Conservation (phyloP, 2,888 invertebrate genomes). For the Conchocele bisecta region DNA sequence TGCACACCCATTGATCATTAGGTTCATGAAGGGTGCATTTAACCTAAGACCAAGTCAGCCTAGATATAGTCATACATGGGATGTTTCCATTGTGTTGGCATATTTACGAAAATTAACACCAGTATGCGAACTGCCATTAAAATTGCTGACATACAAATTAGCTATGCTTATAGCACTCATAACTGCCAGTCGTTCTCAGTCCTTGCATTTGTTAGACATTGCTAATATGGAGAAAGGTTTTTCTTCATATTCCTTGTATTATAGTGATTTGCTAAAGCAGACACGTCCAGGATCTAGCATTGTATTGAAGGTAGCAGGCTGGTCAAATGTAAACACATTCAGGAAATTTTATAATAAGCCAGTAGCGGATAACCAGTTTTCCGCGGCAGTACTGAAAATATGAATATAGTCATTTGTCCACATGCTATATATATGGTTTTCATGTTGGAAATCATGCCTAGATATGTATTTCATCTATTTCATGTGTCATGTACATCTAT, state of each 20-base stretch:
- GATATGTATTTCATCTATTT: too few relatives aligned
- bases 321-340: too few relatives aligned
- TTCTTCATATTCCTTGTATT: constrained; percentile 11
- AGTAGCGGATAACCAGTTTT: too few relatives aligned
- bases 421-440: too few relatives aligned
- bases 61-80: constrained; percentile 4
- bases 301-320: too few relatives aligned
- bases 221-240: constrained; percentile 17
- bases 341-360: too few relatives aligned
- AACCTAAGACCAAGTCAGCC: constrained; percentile 13
- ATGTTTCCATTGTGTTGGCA: neutral
- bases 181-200: constrained; percentile 2
- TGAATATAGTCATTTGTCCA: too few relatives aligned
- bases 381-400: too few relatives aligned
- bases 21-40: constrained; percentile 29
- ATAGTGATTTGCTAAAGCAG: too few relatives aligned
- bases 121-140: neutral
- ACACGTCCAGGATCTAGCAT: constrained; percentile 6
- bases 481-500: too few relatives aligned
- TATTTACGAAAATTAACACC: neutral
- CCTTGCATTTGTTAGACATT: constrained; percentile 15
- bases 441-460: too few relatives aligned
- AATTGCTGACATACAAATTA: too few relatives aligned
- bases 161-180: constrained; percentile 27
- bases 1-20: constrained; percentile 10